Percentiles rank a stretch among this genome's conserved stretches.
Evolutionary conservation across 2,888 invertebrate genomes (phyloP).

Genomic region (Parapristionchus giblindavisi): DNA sequence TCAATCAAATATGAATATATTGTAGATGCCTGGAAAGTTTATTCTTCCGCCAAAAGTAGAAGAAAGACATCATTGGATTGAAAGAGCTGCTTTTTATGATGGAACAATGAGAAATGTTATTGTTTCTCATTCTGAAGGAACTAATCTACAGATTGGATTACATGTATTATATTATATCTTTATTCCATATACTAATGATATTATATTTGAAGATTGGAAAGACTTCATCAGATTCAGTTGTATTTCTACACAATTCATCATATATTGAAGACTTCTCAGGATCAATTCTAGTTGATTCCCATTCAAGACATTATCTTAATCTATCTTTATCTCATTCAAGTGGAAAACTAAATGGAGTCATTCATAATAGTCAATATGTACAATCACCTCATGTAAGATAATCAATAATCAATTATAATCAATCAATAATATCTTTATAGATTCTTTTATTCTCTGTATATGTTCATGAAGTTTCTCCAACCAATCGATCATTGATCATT

Average conservation of each 20-base stretch:
- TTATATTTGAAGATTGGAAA: slow-evolving; percentile 28
- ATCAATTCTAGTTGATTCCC: slow-evolving; percentile 58
- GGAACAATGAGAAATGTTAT: slow-evolving; percentile 59
- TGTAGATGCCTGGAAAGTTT: slow-evolving; percentile 53
- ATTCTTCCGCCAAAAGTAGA: slow-evolving; percentile 59
- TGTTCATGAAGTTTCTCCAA: slow-evolving; percentile 57
- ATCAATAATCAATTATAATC: not conserved
- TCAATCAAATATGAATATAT: not conserved
- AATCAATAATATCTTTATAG: slow-evolving; percentile 30
- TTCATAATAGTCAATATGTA: slow-evolving; percentile 46
- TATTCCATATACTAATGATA: slow-evolving; percentile 16
- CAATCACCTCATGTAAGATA: slow-evolving; percentile 21
- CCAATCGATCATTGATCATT: slow-evolving; percentile 58
- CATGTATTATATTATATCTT: slow-evolving; percentile 38
- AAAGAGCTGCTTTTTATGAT: slow-evolving; percentile 63
- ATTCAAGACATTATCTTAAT: slow-evolving; percentile 56
- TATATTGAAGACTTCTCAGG: slow-evolving; percentile 62
- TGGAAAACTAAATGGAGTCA: slow-evolving; percentile 58
- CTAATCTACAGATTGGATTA: slow-evolving; percentile 62
- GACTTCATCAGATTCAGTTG: slow-evolving; percentile 47
- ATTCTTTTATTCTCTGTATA: slow-evolving; percentile 64
- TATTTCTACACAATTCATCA: slow-evolving; percentile 67
- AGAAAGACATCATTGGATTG: slow-evolving; percentile 60
- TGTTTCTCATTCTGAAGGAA: slow-evolving; percentile 64
- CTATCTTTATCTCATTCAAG: slow-evolving; percentile 62